phyloP scores from a whole-genome alignment of 2,888 invertebrate genomes.

The Eristalinus aeneus region DNA sequence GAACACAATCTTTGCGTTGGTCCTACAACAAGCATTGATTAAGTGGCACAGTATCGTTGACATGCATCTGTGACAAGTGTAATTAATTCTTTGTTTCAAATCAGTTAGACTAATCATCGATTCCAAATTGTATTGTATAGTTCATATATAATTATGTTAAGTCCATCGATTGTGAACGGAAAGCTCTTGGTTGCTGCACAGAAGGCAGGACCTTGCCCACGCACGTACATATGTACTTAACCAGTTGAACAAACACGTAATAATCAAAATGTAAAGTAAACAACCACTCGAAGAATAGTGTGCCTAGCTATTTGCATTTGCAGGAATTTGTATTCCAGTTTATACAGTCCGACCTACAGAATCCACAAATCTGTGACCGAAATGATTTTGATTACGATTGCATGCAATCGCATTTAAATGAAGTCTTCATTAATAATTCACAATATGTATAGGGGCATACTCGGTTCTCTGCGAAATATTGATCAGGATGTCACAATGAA shows the following conservation, averaged over 20 bases:
- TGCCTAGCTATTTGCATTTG: conserved; percentile 56
- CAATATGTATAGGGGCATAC: conserved; percentile 62
- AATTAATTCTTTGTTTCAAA: conserved; percentile 18
- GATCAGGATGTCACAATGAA: conserved; percentile 65
- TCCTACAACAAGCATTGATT: too few species aligned
- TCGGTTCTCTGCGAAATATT: conserved; percentile 63
- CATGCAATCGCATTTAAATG: conserved; percentile 69
- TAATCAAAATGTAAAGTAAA: conserved; percentile 64
- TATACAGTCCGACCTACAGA: conserved; percentile 40
- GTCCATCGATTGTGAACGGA: background rate
- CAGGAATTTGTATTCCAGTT: conserved; percentile 60
- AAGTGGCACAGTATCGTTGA: background rate
- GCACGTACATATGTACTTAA: conserved; percentile 47
- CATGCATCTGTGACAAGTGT: background rate
- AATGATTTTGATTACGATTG: conserved; percentile 67
- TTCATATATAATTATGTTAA: conserved; percentile 20
- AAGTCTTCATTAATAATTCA: conserved; percentile 70
- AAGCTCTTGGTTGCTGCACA: background rate
- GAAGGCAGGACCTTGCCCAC: background rate
- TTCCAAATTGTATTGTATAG: conserved; percentile 28
- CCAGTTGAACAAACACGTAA: conserved; percentile 58
- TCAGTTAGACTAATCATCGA: conserved; percentile 32
- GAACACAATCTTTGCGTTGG: too few species aligned
- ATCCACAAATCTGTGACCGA: conserved; percentile 61
- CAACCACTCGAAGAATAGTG: conserved; percentile 33